phyloP scores from a whole-genome alignment of 2,888 invertebrate species.

The Microctonus brassicae region DNA sequence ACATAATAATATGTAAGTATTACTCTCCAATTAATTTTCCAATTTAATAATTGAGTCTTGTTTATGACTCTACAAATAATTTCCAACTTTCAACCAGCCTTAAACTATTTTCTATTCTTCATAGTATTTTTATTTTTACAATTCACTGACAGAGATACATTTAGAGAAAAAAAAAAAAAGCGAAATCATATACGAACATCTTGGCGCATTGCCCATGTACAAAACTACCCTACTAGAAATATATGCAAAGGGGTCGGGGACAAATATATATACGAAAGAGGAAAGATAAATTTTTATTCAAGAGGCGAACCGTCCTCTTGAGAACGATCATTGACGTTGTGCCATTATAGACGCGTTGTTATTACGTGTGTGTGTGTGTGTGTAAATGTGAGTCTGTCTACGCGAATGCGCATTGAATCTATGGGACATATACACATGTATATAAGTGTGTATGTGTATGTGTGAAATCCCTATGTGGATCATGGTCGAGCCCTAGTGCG shows the following conservation, averaged over 20 bases:
- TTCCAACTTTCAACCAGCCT: neutral
- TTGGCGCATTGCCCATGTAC: conserved; percentile 27
- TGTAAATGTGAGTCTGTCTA: conserved; percentile 17
- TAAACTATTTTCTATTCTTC: neutral
- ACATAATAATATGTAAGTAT: no score
- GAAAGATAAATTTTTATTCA: conserved; percentile 52
- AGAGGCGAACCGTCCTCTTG: conserved; percentile 47
- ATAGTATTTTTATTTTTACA: neutral
- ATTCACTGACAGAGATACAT: neutral
- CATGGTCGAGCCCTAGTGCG: neutral
- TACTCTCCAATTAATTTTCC: conserved; percentile 15
- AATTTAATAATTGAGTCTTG: conserved; percentile 5
- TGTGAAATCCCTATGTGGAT: conserved; percentile 1
- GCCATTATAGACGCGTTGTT: conserved; percentile 19
- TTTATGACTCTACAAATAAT: neutral
- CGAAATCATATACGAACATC: neutral
- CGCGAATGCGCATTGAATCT: conserved; percentile 18
- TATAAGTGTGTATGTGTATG: neutral
- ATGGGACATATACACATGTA: neutral
- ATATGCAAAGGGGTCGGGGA: conserved; percentile 8
- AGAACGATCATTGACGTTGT: conserved; percentile 49
- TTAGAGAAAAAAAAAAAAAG: neutral
- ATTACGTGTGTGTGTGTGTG: conserved; percentile 7
- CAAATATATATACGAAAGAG: conserved; percentile 5
- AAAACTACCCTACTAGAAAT: conserved; percentile 47